Percentiles rank a stretch among this genome's conserved stretches.
Evolutionary conservation across 2,797 vertebrate species (phyloP).

Genomic region (Melopsittacus undulatus): DNA sequence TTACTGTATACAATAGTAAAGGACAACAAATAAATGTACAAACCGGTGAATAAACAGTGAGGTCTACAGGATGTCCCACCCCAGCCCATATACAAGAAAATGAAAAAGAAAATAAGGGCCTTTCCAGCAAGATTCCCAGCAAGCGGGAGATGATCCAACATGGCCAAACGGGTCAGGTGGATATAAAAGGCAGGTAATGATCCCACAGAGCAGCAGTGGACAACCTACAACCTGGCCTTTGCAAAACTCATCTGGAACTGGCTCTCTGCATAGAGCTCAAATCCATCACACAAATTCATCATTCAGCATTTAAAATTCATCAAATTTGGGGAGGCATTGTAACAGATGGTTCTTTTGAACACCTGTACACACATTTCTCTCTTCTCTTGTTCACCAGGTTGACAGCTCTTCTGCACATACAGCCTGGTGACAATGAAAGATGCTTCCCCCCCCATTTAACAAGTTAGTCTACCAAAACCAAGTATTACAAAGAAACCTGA

Average conservation of each 20-base stretch:
- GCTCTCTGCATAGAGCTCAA: not conserved
- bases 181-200: not conserved
- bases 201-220: not conserved
- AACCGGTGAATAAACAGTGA: slow-evolving; percentile 84
- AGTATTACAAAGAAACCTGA: slow-evolving; percentile 39
- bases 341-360: not conserved
- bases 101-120: not conserved
- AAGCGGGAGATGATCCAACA: not conserved
- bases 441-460: not conserved
- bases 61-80: slow-evolving; percentile 62
- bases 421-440: not conserved
- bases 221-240: not conserved
- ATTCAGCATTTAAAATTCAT: not conserved
- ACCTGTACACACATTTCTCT: accelerated
- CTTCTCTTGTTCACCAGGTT: not conserved
- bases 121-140: not conserved
- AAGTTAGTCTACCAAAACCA: slow-evolving; percentile 25
- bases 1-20: slow-evolving; percentile 92
- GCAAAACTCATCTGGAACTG: not conserved
- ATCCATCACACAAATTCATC: not conserved
- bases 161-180: not conserved
- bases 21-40: slow-evolving; percentile 89
- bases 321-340: not conserved
- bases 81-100: not conserved
- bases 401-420: not conserved